Percentiles rank a stretch among this genome's conserved stretches.
phyloP scores from a whole-genome alignment of 2,797 vertebrate species.

The Parauchenoglanis punctatus region DNA sequence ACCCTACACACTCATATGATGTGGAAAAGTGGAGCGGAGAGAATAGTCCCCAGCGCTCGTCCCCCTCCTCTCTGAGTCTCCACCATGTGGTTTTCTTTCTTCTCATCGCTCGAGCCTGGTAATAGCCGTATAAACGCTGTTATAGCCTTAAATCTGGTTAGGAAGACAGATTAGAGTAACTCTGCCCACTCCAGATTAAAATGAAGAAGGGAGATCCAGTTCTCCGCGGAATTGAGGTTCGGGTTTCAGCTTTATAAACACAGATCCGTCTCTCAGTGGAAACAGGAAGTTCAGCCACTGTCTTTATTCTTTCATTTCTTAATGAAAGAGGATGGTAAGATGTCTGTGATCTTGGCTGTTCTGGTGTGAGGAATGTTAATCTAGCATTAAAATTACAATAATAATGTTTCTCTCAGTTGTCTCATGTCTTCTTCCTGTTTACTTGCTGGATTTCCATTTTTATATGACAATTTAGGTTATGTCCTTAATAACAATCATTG shows the following conservation, averaged over 20 bases:
- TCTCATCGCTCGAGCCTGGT: neutral
- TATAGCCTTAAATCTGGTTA: conserved; percentile 52
- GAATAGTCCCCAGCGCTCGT: neutral
- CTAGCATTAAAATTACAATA: neutral
- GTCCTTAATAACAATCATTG: neutral
- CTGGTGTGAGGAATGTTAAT: neutral
- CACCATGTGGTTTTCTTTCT: neutral
- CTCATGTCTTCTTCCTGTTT: neutral
- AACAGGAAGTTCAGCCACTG: neutral
- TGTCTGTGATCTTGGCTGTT: neutral
- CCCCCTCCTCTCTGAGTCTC: neutral
- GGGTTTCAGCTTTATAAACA: neutral
- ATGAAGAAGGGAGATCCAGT: conserved; percentile 39
- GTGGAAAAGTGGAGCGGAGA: neutral
- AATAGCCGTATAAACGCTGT: conserved; percentile 53
- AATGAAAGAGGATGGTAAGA: neutral
- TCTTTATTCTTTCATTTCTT: neutral
- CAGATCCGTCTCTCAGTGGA: neutral
- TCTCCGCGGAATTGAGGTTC: neutral
- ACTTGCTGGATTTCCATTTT: neutral
- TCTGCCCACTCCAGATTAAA: conserved; percentile 53
- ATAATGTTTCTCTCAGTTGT: neutral
- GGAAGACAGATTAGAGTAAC: conserved; percentile 44
- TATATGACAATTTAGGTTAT: neutral
- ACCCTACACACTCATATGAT: neutral